Percentiles rank a stretch among this genome's conserved stretches.
phyloP scores from a whole-genome alignment of 2,113 vertebrate genomes.

The Ctenomys sociabilis region DNA sequence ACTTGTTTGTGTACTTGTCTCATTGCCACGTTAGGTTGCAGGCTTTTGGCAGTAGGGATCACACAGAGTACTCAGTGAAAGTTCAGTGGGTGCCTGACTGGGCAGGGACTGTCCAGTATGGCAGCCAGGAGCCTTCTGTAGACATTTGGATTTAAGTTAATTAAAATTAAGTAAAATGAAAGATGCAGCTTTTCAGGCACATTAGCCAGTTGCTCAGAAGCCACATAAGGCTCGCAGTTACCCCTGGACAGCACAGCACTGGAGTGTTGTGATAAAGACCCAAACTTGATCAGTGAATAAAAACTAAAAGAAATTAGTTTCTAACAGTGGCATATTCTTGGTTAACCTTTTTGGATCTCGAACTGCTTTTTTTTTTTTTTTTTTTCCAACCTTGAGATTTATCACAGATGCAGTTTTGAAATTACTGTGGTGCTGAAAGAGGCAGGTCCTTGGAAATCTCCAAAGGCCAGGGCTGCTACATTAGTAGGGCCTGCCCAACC shows the following conservation, averaged over 20 bases:
- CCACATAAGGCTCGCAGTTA: background rate
- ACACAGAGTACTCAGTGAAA: background rate
- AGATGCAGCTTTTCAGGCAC: background rate
- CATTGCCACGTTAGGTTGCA: background rate
- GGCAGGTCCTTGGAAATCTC: conserved; percentile 46
- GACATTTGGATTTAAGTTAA: conserved; percentile 24
- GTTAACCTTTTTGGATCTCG: conserved; percentile 55
- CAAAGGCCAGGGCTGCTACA: conserved; percentile 39
- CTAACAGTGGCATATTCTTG: conserved; percentile 44
- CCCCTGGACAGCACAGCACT: background rate
- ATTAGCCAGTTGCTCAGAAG: background rate
- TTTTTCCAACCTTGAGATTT: conserved; percentile 52
- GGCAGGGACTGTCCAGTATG: background rate
- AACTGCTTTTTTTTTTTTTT: conserved; percentile 49
- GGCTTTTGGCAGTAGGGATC: background rate
- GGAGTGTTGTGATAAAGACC: background rate
- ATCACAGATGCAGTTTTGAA: conserved; percentile 74
- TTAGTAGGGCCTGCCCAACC: background rate
- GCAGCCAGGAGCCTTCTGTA: background rate
- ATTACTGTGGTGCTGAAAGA: conserved; percentile 61
- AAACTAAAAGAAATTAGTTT: conserved; percentile 45
- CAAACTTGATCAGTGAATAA: conserved; percentile 3
- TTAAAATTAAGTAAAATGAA: conserved; percentile 45
- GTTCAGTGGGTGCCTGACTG: background rate
- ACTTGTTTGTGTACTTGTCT: background rate